These are phyloP conservation scores for Scaeva pyrastri DNA, from an alignment of 2,888 invertebrate genomes.

Conservation along the genomic window DNA sequence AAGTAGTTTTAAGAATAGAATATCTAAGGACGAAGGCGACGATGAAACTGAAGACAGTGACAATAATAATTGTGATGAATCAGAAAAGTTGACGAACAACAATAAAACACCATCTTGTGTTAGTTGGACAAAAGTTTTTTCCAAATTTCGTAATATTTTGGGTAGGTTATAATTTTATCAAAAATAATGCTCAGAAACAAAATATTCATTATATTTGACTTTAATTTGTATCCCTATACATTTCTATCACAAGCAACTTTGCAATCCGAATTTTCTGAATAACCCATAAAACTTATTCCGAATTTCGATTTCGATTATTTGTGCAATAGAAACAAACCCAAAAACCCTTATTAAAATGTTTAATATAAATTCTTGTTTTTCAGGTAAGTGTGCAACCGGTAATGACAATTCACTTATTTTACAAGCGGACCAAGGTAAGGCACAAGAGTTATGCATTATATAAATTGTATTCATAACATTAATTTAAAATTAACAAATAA, in stretches of 20 bases:
- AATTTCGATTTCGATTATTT: not conserved
- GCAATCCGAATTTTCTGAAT: not conserved
- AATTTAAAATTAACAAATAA: not conserved
- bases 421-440: constrained; percentile 68
- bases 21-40: constrained; percentile 51
- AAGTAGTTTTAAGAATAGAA: constrained; percentile 63
- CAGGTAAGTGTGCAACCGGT: constrained; percentile 75
- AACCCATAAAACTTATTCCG: not conserved
- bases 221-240: not conserved
- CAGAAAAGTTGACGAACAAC: constrained; percentile 56
- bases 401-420: constrained; percentile 72
- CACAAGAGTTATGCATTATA: constrained; percentile 57
- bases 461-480: not conserved
- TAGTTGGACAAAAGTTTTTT: constrained; percentile 81
- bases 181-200: constrained; percentile 60
- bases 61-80: constrained; percentile 70
- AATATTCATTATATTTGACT: no score
- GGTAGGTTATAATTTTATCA: constrained; percentile 54
- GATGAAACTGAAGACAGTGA: constrained; percentile 54
- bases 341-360: constrained; percentile 3
- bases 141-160: constrained; percentile 77
- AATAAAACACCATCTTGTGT: constrained; percentile 81
- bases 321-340: not conserved
- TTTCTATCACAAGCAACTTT: not conserved
- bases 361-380: constrained; percentile 7